A percentile compares a stretch with the other conserved stretches of the same genome.
Evolutionary conservation across 2,113 vertebrate genomes (phyloP).

Genomic region (Parus major): DNA sequence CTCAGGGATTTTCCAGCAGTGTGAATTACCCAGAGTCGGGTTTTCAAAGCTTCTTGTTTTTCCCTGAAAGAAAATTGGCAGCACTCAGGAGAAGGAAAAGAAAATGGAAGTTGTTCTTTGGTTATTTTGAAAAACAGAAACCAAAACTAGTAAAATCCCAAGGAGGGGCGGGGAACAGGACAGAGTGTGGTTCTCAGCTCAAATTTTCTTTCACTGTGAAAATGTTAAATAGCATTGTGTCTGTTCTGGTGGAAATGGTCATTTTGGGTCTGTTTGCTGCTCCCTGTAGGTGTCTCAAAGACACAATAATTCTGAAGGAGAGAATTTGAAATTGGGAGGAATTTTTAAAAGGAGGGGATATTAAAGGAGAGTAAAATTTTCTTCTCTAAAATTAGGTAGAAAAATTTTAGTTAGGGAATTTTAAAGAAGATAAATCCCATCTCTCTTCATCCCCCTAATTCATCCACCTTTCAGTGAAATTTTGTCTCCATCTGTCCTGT

Average conservation of each 20-base stretch:
- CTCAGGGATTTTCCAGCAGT: not conserved
- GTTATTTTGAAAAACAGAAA: not conserved
- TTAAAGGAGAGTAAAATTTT: not conserved
- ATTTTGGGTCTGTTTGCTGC: not conserved
- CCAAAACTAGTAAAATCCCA: not conserved
- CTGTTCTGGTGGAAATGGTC: not conserved
- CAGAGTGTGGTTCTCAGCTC: not conserved
- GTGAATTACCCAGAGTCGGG: too few relatives aligned
- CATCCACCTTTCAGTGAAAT: rapidly evolving
- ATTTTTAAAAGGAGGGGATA: not conserved
- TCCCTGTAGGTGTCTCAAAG: not conserved
- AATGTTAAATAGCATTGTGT: rapidly evolving
- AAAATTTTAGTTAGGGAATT: not conserved
- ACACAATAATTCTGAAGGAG: too few relatives aligned
- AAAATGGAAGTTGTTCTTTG: not conserved
- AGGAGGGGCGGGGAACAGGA: rapidly evolving
- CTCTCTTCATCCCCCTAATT: too few relatives aligned
- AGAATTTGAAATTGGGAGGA: not conserved
- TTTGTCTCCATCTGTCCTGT: not conserved
- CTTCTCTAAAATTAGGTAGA: not conserved
- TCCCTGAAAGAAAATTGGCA: not conserved
- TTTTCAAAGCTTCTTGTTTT: not conserved
- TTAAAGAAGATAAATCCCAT: not conserved
- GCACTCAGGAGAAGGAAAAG: not conserved
- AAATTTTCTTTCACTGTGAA: not conserved